Percentiles rank a stretch among this genome's conserved stretches.
Conservation (phyloP, 64 coral and sea anemone genomes). For the Montipora cactus region DNA sequence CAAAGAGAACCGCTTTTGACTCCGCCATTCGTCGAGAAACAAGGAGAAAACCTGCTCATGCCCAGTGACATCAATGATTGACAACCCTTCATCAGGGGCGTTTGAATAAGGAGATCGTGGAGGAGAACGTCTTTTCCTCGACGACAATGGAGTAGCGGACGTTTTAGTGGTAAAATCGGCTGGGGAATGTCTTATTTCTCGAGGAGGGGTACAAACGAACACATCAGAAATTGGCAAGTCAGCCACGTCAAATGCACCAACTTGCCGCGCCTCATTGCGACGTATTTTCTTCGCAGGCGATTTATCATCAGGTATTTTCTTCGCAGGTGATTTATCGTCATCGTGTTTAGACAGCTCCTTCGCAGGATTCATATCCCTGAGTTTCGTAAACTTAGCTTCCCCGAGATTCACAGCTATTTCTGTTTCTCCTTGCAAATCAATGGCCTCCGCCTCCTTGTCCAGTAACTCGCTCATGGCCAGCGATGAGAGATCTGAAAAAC, state of each 20-base stretch:
- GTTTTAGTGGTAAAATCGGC: conserved; percentile 18
- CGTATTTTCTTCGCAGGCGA: background rate
- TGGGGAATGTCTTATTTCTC: background rate
- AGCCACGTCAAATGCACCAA: background rate
- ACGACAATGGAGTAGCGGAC: conserved; percentile 22
- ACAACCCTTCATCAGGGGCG: conserved; percentile 30
- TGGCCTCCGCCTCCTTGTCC: conserved; percentile 33
- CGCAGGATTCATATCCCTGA: background rate
- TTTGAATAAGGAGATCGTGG: background rate
- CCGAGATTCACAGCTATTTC: background rate
- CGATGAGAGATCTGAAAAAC: conserved; percentile 58
- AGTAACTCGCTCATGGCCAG: conserved; percentile 62
- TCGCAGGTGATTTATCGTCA: conserved; percentile 1
- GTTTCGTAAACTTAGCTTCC: conserved; percentile 3
- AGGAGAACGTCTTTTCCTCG: conserved; percentile 9
- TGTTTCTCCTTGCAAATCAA: background rate
- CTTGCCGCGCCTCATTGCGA: background rate
- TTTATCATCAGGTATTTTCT: background rate
- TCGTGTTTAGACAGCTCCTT: background rate
- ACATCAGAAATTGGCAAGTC: background rate
- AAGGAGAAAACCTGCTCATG: conserved; percentile 54
- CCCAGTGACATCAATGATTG: conserved; percentile 63
- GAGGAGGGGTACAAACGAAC: conserved; percentile 10
- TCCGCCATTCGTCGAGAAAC: conserved; percentile 73
- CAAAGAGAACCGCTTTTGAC: conserved; percentile 38